phyloP scores from a whole-genome alignment of 1,140 invertebrate species.

The Formica selysi region DNA sequence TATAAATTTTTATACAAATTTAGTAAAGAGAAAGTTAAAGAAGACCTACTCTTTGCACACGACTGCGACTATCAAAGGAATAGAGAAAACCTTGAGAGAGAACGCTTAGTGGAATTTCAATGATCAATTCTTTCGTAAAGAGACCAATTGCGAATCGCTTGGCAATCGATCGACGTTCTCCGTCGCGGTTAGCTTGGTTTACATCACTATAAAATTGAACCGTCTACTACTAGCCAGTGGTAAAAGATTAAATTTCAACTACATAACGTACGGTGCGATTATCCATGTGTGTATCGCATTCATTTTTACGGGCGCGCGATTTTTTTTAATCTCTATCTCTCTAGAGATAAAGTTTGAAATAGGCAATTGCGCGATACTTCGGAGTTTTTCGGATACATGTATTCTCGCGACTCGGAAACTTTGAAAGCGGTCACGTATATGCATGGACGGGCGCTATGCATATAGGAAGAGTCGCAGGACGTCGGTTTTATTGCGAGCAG shows the following conservation, averaged over 20 bases:
- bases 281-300: background rate
- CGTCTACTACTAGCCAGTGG: background rate
- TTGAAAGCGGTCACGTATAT: conserved; percentile 7
- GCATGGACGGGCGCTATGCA: conserved; percentile 7
- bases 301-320: background rate
- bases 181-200: conserved; percentile 5
- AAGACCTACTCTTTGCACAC: background rate
- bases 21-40: background rate
- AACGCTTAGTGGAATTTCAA: conserved; percentile 35
- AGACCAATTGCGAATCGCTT: conserved; percentile 38
- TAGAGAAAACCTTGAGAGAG: background rate
- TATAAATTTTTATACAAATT: background rate
- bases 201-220: background rate
- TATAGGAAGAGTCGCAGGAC: conserved; percentile 31
- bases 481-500: conserved; percentile 66
- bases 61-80: background rate
- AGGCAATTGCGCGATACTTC: conserved; percentile 1
- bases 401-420: conserved; percentile 33
- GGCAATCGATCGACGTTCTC: background rate
- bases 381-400: background rate
- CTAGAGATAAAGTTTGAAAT: conserved; percentile 9
- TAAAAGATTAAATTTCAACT: conserved; percentile 33
- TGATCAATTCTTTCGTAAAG: conserved; percentile 23
- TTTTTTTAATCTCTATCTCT: conserved; percentile 8
- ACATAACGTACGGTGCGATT: conserved; percentile 1